Evolutionary conservation across 2,113 vertebrate genomes (phyloP).

Genomic region (Coreoperca whiteheadi): DNA sequence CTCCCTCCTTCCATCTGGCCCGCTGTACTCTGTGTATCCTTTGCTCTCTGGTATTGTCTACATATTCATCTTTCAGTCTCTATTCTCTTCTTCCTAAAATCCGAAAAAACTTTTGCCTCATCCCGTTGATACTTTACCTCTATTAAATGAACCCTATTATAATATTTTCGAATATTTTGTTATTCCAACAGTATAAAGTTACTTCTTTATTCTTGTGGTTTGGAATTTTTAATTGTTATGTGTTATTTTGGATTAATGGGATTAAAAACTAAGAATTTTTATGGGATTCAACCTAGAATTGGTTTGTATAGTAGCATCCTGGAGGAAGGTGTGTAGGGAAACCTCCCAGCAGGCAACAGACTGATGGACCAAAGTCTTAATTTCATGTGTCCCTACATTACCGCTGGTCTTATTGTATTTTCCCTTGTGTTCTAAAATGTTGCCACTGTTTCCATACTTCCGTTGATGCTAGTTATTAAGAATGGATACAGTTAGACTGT

Average conservation of each 20-base stretch:
- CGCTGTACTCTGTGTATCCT: conserved; percentile 24
- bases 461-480: background rate
- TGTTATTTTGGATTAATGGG: background rate
- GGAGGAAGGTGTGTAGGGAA: background rate
- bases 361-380: background rate
- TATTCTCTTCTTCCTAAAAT: conserved; percentile 13
- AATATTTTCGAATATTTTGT: no score
- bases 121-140: background rate
- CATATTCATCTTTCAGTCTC: conserved; percentile 16
- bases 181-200: background rate
- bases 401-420: background rate
- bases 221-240: background rate
- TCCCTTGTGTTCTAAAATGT: background rate
- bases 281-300: background rate
- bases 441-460: background rate
- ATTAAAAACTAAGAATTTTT: background rate
- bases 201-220: background rate
- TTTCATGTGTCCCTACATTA: background rate
- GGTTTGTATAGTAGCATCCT: background rate
- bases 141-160: background rate
- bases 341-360: no score
- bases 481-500: background rate
- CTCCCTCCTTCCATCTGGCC: conserved; percentile 43
- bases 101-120: background rate
- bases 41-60: conserved; percentile 5